These are phyloP conservation scores for Paramormyrops kingsleyae DNA, from an alignment of 2,113 vertebrate species.

Conservation along the genomic window DNA sequence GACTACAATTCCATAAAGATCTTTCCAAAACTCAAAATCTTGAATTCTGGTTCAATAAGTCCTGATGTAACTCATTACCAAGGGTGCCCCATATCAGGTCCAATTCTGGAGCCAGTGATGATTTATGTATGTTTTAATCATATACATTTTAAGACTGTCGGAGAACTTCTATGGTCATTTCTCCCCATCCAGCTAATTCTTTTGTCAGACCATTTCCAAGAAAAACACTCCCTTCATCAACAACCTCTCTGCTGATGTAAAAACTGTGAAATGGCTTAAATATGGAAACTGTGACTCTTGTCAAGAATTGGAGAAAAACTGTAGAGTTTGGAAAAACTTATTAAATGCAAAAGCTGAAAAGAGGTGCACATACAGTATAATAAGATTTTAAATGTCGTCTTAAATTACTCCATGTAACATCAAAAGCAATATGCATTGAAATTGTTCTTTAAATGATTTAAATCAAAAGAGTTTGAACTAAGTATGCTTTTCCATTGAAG, in stretches of 20 bases:
- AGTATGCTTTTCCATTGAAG: not conserved
- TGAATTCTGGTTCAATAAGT: not conserved
- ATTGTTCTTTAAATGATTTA: not conserved
- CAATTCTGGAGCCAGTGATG: not conserved
- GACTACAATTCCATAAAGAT: slow-evolving; percentile 6
- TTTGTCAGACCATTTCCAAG: slow-evolving; percentile 19
- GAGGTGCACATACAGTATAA: not conserved
- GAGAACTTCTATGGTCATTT: not conserved
- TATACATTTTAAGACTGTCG: not conserved
- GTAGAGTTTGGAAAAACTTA: not conserved
- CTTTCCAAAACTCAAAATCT: slow-evolving; percentile 2
- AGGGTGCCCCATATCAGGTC: not conserved
- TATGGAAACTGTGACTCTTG: slow-evolving; percentile 26
- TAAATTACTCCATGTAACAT: not conserved
- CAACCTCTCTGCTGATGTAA: slow-evolving; percentile 19
- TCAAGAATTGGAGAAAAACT: slow-evolving; percentile 14
- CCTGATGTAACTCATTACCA: not conserved
- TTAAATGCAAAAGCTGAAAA: not conserved
- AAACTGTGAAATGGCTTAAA: slow-evolving; percentile 13
- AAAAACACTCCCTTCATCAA: slow-evolving; percentile 22
- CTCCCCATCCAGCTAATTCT: not conserved
- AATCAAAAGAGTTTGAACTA: not conserved
- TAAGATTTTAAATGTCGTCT: not conserved
- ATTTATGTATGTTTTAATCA: slow-evolving; percentile 1
- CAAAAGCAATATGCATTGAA: not conserved